These are phyloP conservation scores for Oophaga pumilio DNA, from an alignment of 2,113 vertebrate species.

Conservation along the genomic window DNA sequence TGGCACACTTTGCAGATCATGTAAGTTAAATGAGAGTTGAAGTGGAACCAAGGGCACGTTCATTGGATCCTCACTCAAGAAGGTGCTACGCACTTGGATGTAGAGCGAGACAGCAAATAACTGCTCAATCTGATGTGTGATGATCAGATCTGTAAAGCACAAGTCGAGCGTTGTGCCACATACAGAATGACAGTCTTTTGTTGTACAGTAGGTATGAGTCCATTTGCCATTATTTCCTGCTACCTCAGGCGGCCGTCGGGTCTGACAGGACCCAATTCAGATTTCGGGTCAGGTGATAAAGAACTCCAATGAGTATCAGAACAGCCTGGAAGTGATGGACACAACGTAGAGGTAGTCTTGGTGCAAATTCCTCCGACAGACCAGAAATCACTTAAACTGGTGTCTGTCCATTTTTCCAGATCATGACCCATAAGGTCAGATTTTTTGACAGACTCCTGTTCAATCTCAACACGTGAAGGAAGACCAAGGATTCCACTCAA, in stretches of 20 bases:
- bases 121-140: neutral
- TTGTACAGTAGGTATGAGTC: neutral
- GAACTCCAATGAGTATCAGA: slow-evolving; percentile 90
- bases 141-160: neutral
- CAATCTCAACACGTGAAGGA: slow-evolving; percentile 69
- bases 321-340: slow-evolving; percentile 78
- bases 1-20: neutral
- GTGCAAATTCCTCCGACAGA: slow-evolving; percentile 76
- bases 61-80: neutral
- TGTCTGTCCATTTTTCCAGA: slow-evolving; percentile 86
- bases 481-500: slow-evolving; percentile 85
- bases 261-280: slow-evolving; percentile 89
- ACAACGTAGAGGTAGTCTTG: slow-evolving; percentile 70
- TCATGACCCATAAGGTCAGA: slow-evolving; percentile 76
- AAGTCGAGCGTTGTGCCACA: neutral
- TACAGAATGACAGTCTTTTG: neutral
- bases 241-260: slow-evolving; percentile 92
- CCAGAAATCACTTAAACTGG: slow-evolving; percentile 82
- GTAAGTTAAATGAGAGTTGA: neutral
- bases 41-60: neutral
- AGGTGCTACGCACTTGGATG: neutral
- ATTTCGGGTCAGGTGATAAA: slow-evolving; percentile 91
- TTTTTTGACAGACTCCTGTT: slow-evolving; percentile 71
- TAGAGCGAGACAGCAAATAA: neutral
- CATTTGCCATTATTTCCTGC: slow-evolving; percentile 66